Evolutionary conservation across 2,113 vertebrate genomes (phyloP), one percentile per base, ranked within the genome.

Genomic region (Puffinus mauretanicus): DNA sequence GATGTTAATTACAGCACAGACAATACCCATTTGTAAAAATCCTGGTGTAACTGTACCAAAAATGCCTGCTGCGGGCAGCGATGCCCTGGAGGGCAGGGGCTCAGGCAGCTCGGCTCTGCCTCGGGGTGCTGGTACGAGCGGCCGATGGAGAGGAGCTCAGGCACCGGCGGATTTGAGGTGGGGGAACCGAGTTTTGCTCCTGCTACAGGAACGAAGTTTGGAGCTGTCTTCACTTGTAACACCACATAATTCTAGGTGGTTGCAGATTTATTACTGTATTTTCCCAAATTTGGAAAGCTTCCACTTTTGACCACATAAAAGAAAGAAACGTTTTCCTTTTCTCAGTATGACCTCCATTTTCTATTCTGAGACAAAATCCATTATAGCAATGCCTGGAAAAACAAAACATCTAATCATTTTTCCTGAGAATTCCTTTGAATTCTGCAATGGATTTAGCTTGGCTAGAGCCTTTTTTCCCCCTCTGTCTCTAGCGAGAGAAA

Each of bases 171-270:
- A 51, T 66, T 79, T 5, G 20, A 80, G 78, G 70, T 61, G 38
- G 40, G 36, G n/a, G 52, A 89, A 87, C 5, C 0, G 5, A 71
- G 58, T 85, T 91, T 89, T 82, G 25, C 25, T 93, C 75, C 87
- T 79, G 54, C 25, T 93, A 24, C 52, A 88, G 64, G 62, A 95
- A 88, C 11, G 3, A 96, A 91, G 51, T 81, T 90, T 95, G 85
- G 89, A 97, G 89, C 67, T 94, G 93, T 96, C 95, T 88, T 94
- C 91, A 89, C 94, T 94, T 95, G 91, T 90, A 96, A 80, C 95
- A 95, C 94, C 87, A 94, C 82, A 87, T 96, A 97, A 93, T 90
- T 96, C 84, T 90, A 96, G 84, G 85, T 91, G 91, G 93, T 84
- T 96, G 67, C 82, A 86, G 89, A 96, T 96, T 96, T 96, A 93